Evolutionary conservation across 92 coral and sea anemone genomes (phyloP).

Genomic region (Pocillopora meandrina): DNA sequence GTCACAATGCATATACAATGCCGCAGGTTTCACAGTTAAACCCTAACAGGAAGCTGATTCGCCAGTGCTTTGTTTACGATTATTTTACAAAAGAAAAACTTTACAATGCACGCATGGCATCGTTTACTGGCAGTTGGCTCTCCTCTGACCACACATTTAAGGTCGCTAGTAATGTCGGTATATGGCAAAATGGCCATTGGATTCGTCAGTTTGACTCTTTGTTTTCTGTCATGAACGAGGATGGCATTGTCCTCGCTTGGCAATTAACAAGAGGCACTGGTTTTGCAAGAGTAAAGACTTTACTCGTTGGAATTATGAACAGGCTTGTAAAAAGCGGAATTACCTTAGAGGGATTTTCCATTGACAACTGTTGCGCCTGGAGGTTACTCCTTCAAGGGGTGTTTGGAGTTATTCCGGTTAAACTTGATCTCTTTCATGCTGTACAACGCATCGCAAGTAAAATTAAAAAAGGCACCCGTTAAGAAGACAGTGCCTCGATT

Average conservation of each 20-base stretch:
- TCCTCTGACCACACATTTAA: slow-evolving; percentile 55
- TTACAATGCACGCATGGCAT: slow-evolving; percentile 34
- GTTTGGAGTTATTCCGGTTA: slow-evolving; percentile 43
- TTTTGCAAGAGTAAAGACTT: slow-evolving; percentile 29
- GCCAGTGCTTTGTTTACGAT: slow-evolving; percentile 36
- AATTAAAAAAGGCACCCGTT: slow-evolving; percentile 33
- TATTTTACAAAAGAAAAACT: slow-evolving; percentile 37
- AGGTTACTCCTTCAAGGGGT: slow-evolving; percentile 27
- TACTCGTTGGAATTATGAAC: slow-evolving; percentile 12
- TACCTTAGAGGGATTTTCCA: slow-evolving; percentile 37
- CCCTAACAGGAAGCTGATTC: slow-evolving; percentile 43
- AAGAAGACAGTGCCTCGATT: slow-evolving; percentile 14
- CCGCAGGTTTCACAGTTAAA: slow-evolving; percentile 10
- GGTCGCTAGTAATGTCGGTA: slow-evolving; percentile 42
- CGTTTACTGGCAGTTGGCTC: slow-evolving; percentile 33
- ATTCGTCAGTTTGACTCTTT: slow-evolving; percentile 40
- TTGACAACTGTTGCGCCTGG: slow-evolving; percentile 65
- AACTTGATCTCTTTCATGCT: slow-evolving; percentile 56
- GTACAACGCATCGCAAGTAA: slow-evolving; percentile 29
- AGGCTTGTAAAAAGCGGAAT: slow-evolving; percentile 5
- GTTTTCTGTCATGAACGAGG: slow-evolving; percentile 53
- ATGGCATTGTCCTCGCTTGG: slow-evolving; percentile 61
- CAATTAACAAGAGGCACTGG: slow-evolving; percentile 50
- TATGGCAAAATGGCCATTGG: slow-evolving; percentile 47
- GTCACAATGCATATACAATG: background rate